Conservation (phyloP, 2,888 invertebrate genomes). For the Notodonta dromedarius region DNA sequence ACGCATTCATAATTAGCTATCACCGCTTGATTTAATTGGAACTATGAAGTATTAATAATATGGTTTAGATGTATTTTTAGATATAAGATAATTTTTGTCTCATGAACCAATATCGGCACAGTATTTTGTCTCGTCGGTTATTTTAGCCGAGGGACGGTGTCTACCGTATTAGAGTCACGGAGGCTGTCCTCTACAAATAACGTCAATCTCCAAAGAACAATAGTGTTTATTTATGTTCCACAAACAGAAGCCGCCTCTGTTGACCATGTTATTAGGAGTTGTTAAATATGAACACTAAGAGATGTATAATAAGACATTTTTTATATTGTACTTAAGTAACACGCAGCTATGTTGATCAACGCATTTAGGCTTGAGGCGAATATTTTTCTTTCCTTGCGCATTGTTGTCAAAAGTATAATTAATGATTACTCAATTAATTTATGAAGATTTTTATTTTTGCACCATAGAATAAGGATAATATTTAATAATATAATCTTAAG, state of each 20-base stretch:
- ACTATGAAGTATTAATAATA: too few relatives aligned
- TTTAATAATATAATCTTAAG: neutral
- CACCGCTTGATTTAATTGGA: too few relatives aligned
- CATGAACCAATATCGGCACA: neutral
- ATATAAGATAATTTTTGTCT: too few relatives aligned
- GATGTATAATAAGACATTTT: too few relatives aligned
- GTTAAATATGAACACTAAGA: neutral
- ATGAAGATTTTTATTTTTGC: neutral
- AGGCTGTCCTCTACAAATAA: neutral
- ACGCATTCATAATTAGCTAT: too few relatives aligned
- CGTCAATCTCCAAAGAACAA: slow-evolving; percentile 10
- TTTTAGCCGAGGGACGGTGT: neutral
- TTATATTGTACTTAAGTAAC: too few relatives aligned
- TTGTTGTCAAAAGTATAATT: neutral
- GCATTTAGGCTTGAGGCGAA: too few relatives aligned
- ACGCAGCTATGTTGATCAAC: too few relatives aligned
- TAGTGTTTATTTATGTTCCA: slow-evolving; percentile 25
- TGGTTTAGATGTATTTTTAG: too few relatives aligned
- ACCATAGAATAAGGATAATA: neutral
- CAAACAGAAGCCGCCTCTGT: slow-evolving; percentile 22
- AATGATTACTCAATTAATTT: too few relatives aligned
- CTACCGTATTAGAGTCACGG: neutral
- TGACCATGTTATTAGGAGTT: slow-evolving; percentile 12
- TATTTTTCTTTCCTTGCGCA: too few relatives aligned
- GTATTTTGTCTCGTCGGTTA: neutral